A percentile compares a stretch with the other conserved stretches of the same genome.
phyloP scores from a whole-genome alignment of 2,888 invertebrate genomes.

The Phania funesta region DNA sequence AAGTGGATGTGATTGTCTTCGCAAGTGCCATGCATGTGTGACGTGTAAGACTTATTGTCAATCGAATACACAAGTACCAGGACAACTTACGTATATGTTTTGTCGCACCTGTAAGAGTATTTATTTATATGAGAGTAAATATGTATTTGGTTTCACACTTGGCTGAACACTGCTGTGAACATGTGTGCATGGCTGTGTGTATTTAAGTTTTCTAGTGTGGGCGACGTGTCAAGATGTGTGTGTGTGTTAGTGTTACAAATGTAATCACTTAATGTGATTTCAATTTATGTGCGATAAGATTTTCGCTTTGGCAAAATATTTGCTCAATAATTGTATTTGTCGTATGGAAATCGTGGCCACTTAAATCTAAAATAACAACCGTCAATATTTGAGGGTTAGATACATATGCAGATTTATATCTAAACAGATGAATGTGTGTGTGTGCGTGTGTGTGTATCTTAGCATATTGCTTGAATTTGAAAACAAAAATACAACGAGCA shows the following conservation, averaged over 20 bases:
- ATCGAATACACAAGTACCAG: neutral
- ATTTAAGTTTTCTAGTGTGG: neutral
- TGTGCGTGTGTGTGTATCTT: no score
- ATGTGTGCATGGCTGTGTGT: neutral
- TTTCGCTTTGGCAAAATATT: conserved; percentile 33
- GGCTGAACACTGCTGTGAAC: neutral
- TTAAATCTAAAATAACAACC: conserved; percentile 32
- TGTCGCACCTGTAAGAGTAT: neutral
- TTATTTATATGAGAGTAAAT: conserved; percentile 29
- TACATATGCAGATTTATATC: no score
- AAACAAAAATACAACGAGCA: no score
- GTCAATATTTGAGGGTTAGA: no score
- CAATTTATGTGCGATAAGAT: conserved; percentile 33
- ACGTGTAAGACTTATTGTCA: conserved; percentile 35
- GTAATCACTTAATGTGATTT: conserved; percentile 51
- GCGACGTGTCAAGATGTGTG: neutral
- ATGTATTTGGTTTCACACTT: conserved; percentile 6
- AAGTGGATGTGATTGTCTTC: neutral
- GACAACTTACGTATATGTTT: neutral
- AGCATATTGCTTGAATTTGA: no score
- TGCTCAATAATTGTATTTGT: conserved; percentile 36
- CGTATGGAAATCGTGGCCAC: conserved; percentile 43
- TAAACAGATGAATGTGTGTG: no score
- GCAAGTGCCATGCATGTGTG: neutral
- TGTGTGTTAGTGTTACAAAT: conserved; percentile 23